Conservation (phyloP, 2,113 vertebrate species). For the Neogobius melanostomus region DNA sequence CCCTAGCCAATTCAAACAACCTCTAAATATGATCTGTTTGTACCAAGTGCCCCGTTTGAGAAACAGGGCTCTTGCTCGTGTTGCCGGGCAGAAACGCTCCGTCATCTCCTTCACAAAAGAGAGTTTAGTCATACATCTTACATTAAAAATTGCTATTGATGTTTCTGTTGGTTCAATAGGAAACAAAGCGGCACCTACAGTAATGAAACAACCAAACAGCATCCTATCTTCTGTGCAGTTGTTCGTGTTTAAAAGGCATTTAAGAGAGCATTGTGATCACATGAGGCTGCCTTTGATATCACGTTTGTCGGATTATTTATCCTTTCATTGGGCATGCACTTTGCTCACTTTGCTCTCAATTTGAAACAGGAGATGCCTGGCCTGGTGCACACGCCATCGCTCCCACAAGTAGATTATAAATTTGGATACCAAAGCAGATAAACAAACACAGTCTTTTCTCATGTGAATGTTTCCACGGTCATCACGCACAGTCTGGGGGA, state of each 20-base stretch:
- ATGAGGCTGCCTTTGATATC: not conserved
- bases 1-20: constrained; percentile 35
- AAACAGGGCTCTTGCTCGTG: constrained; percentile 34
- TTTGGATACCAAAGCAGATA: not conserved
- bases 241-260: not conserved
- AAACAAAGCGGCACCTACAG: not conserved
- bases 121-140: constrained; percentile 6
- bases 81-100: constrained; percentile 14
- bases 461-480: too few relatives aligned
- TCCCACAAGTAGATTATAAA: not conserved
- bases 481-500: too few relatives aligned
- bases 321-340: not conserved
- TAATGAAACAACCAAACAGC: not conserved
- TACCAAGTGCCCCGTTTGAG: constrained; percentile 16
- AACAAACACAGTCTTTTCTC: not conserved
- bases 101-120: constrained; percentile 54
- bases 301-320: not conserved
- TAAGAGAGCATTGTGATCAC: not conserved
- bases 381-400: not conserved
- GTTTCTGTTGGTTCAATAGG: not conserved
- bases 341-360: not conserved
- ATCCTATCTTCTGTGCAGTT: not conserved
- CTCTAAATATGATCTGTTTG: constrained; percentile 19
- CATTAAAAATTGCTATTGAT: constrained; percentile 12
- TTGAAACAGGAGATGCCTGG: not conserved